Percentiles rank a stretch among this genome's conserved stretches.
Conservation (phyloP, 2,113 vertebrate genomes). For the Tupaia chinensis region DNA sequence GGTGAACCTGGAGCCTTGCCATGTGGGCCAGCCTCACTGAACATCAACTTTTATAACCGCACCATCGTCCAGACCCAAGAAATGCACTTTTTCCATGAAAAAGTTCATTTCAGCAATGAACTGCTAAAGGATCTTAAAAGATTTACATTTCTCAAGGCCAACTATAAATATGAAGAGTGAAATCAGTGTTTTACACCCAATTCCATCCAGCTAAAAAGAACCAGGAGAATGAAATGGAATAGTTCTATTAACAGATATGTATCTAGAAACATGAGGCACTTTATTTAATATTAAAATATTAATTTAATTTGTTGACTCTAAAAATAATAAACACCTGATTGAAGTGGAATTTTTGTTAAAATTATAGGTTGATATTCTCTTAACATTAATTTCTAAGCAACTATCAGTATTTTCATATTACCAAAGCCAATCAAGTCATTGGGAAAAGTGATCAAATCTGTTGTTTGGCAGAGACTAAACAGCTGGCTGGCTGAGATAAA, state of each 20-base stretch:
- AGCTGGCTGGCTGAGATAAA: slow-evolving; percentile 30
- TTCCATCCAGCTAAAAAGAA: not conserved
- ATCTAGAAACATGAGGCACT: not conserved
- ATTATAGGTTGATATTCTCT: not conserved
- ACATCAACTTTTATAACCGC: too few species aligned
- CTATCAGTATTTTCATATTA: slow-evolving; percentile 13
- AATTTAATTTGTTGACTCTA: slow-evolving; percentile 26
- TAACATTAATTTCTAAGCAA: slow-evolving; percentile 20
- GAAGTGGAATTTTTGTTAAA: slow-evolving; percentile 27
- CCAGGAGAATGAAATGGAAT: not conserved
- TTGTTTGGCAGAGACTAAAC: not conserved
- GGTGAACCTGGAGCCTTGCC: too few species aligned
- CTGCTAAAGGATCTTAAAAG: not conserved
- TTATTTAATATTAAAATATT: slow-evolving; percentile 54
- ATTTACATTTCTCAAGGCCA: not conserved
- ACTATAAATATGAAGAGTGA: not conserved
- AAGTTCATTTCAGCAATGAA: not conserved
- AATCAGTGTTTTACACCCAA: not conserved
- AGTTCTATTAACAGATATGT: not conserved
- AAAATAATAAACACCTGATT: slow-evolving; percentile 2
- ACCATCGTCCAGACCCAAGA: too few species aligned
- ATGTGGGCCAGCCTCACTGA: too few species aligned
- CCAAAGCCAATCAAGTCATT: not conserved
- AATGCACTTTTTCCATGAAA: too few species aligned
- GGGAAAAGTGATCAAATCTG: not conserved